Conservation (phyloP, 2,113 vertebrate species). For the Paratilapia polleni region DNA sequence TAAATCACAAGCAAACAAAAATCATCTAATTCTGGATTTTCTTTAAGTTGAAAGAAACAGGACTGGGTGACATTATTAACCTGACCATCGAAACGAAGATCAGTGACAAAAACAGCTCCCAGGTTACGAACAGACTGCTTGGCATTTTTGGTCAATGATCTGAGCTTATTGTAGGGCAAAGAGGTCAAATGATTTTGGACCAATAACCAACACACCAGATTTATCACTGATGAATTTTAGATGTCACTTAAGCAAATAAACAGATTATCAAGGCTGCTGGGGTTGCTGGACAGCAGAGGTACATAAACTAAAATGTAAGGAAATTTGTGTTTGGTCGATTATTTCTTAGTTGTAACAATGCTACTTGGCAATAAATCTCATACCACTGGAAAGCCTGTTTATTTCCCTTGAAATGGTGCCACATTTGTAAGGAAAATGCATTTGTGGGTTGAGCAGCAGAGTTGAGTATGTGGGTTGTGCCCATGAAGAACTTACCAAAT, state of each 20-base stretch:
- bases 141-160: neutral
- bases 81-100: too few species aligned
- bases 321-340: too few species aligned
- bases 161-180: accelerated
- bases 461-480: too few species aligned
- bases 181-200: accelerated
- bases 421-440: too few species aligned
- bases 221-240: neutral
- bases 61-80: neutral
- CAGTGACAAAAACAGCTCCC: neutral
- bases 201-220: neutral
- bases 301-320: too few species aligned
- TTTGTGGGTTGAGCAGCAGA: too few species aligned
- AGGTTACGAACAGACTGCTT: neutral
- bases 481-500: too few species aligned
- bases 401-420: too few species aligned
- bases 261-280: neutral
- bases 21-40: neutral
- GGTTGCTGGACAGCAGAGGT: neutral
- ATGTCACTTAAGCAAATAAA: neutral
- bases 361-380: too few species aligned
- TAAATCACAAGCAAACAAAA: accelerated
- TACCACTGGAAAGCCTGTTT: too few species aligned
- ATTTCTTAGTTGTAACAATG: too few species aligned
- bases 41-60: neutral